phyloP scores from a whole-genome alignment of 2,113 vertebrate species.

The Bos taurus region ARS-UCD2.0 NC_037349.1:59616501-59617000 shows the following conservation, averaged over 20 bases:
- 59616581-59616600: constrained; percentile 91
- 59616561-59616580: constrained; percentile 92
- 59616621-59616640: constrained; percentile 87
- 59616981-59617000: constrained; percentile 95
- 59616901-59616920: constrained; percentile 86
- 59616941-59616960: constrained; percentile 92
- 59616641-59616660: constrained; percentile 94
- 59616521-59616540: constrained; percentile 89
- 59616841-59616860: constrained; percentile 87
- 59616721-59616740: constrained; percentile 95
- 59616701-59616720: constrained; percentile 95
- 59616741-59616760: constrained; percentile 90
- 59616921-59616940: constrained; percentile 78
- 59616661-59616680: constrained; percentile 88
- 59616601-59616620: constrained; percentile 94
- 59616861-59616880: constrained; percentile 89
- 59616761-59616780: constrained; percentile 79
- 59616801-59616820: constrained; percentile 85
- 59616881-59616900: constrained; percentile 90
- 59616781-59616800: constrained; percentile 79
- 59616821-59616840: constrained; percentile 86
- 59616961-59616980: constrained; percentile 94
- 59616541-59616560: constrained; percentile 90
- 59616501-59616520: constrained; percentile 90
- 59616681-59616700: constrained; percentile 91